Evolutionary conservation across 1,140 invertebrate genomes (phyloP), one percentile per base, ranked within the genome.

Genomic region (Cataglyphis hispanica): DNA sequence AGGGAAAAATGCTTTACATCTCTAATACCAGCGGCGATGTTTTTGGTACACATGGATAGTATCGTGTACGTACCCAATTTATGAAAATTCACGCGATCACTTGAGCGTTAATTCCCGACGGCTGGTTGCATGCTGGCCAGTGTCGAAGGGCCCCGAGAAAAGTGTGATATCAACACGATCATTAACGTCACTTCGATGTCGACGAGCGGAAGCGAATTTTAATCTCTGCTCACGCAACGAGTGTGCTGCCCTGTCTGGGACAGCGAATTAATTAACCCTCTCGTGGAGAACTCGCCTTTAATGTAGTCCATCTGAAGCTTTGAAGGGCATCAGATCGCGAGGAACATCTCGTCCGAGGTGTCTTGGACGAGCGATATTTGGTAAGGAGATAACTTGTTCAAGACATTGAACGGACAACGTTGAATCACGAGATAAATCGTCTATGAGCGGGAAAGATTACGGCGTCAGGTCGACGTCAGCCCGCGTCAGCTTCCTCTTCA

Each of bases 41-140:
- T 83, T 83, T 74, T 25, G 22, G 25, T 74, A 31, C 37, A 40
- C n/a, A 1, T 58, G 37, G 31, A 1, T 46, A 50, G 46, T 72
- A 53, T 37, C 64, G 22, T 27, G 37, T 25, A 22, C 40, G 40
- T 34, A 58, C 11, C 64, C 10, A n/a, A 56, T 56, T 83, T 67
- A 83, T 83, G 78, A 83, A 83, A 83, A 83, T 83, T 83, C 78
- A 83, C 78, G 67, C 67, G n/a, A 56, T 27, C 78, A 83, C 67
- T 83, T 74, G 78, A 74, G 78, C 67, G 78, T 83, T 72, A 70
- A 81, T 81, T 58, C 37, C 56, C 67, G 34, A 10, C 61, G 40
- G 40, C 2, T 34, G 31, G 60, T 31, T 34, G 37, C 66, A 60
- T 56, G 78, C 37, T 40, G 43, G 31, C 37, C 50, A 34, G 78